Conservation (phyloP, 2,888 invertebrate species). For the Ceraclea dissimilis region DNA sequence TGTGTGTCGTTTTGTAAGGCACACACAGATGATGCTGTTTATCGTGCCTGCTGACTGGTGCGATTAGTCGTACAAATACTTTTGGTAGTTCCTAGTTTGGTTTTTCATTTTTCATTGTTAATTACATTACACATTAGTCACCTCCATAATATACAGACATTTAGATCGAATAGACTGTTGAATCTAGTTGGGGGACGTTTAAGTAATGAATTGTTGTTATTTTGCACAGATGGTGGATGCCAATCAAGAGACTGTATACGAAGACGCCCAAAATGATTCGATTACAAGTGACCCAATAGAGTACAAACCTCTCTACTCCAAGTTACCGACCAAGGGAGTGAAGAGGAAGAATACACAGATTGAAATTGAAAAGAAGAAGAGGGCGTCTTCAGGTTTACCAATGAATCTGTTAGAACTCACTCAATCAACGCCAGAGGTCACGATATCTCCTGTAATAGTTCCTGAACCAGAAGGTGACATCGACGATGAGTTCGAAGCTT, state of each 20-base stretch:
- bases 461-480: background rate
- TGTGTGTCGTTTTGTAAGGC: too few relatives aligned
- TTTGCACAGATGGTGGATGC: background rate
- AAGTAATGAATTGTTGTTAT: background rate
- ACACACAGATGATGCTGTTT: too few relatives aligned
- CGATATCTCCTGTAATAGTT: background rate
- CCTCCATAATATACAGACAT: too few relatives aligned
- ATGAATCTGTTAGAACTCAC: background rate
- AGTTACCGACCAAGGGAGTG: slow-evolving; percentile 7
- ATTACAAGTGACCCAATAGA: slow-evolving; percentile 7
- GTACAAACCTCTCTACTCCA: slow-evolving; percentile 10
- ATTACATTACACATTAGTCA: too few relatives aligned
- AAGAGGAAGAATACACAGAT: slow-evolving; percentile 1
- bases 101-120: too few relatives aligned
- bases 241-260: background rate
- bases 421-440: background rate
- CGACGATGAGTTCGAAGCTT: slow-evolving; percentile 14
- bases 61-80: too few relatives aligned
- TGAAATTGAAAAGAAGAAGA: background rate
- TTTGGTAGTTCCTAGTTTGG: too few relatives aligned
- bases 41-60: too few relatives aligned
- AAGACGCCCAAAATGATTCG: slow-evolving; percentile 1
- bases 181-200: too few relatives aligned
- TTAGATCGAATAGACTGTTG: too few relatives aligned
- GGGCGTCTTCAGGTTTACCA: background rate